A percentile compares a stretch with the other conserved stretches of the same genome.
Conservation (phyloP, 2,888 invertebrate species). For the Napeogenes inachia region DNA sequence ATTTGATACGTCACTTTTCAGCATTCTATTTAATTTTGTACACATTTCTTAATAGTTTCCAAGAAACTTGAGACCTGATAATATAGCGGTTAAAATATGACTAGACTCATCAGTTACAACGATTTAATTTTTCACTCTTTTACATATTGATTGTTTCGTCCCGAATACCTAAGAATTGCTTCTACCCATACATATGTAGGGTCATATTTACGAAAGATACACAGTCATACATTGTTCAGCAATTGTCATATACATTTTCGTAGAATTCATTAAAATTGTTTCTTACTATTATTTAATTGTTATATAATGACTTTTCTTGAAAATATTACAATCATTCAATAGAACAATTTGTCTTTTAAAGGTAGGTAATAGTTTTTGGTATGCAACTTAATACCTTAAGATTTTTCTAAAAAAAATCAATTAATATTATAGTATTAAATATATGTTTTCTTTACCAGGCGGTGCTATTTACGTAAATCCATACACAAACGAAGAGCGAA, state of each 20-base stretch:
- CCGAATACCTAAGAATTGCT: neutral
- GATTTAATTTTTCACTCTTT: constrained; percentile 5
- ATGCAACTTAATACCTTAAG: too few species aligned
- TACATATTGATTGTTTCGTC: neutral
- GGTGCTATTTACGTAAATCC: constrained; percentile 63
- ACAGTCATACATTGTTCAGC: too few species aligned
- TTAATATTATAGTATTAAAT: too few species aligned
- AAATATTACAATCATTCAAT: too few species aligned
- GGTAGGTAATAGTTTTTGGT: too few species aligned
- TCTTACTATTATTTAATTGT: too few species aligned
- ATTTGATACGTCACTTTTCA: constrained; percentile 26
- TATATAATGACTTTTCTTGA: too few species aligned
- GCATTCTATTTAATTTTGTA: constrained; percentile 13
- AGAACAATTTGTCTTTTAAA: too few species aligned
- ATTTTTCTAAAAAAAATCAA: too few species aligned
- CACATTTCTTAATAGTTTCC: constrained; percentile 19
- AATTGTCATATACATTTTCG: too few species aligned
- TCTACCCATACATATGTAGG: neutral
- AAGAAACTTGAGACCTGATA: constrained; percentile 24
- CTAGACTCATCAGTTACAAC: neutral
- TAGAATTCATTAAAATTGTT: too few species aligned
- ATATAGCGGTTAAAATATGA: constrained; percentile 20
- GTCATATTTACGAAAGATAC: too few species aligned
- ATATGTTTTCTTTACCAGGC: constrained; percentile 41
- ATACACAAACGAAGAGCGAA: constrained; percentile 55